Conservation (phyloP, 2,113 vertebrate species). For the Carassius gibelio region DNA sequence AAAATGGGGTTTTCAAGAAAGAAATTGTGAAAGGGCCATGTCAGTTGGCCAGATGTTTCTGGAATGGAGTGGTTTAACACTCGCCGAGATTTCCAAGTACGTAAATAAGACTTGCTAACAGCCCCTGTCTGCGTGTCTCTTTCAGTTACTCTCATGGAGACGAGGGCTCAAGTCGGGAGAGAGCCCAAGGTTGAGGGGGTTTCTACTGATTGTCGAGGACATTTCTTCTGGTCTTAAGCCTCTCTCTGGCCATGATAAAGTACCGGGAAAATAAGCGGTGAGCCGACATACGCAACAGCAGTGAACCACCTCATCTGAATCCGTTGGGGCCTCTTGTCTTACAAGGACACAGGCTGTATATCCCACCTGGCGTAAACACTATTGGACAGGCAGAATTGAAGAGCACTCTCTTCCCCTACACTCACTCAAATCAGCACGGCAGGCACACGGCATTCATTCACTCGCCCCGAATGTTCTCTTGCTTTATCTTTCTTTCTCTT, state of each 20-base stretch:
- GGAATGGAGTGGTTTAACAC: conserved; percentile 31
- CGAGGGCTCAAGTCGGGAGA: conserved; percentile 61
- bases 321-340: conserved; percentile 48
- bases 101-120: conserved; percentile 75
- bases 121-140: conserved; percentile 73
- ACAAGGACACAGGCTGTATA: conserved; percentile 57
- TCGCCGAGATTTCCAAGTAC: conserved; percentile 50
- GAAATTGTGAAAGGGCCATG: background rate
- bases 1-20: background rate
- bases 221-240: conserved; percentile 61
- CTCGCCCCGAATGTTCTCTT: background rate
- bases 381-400: conserved; percentile 54
- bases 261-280: conserved; percentile 45
- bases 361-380: conserved; percentile 55
- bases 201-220: conserved; percentile 75
- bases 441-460: conserved; percentile 18
- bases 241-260: conserved; percentile 45
- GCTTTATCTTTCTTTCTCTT: conserved; percentile 36
- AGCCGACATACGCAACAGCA: conserved; percentile 26
- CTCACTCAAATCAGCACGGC: conserved; percentile 45
- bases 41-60: conserved; percentile 14
- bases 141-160: conserved; percentile 69
- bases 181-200: conserved; percentile 74
- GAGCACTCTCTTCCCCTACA: conserved; percentile 39
- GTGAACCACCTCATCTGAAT: conserved; percentile 37